Evolutionary conservation across 2,888 invertebrate species (phyloP).

Genomic region (Pristionchus japonicus): DNA sequence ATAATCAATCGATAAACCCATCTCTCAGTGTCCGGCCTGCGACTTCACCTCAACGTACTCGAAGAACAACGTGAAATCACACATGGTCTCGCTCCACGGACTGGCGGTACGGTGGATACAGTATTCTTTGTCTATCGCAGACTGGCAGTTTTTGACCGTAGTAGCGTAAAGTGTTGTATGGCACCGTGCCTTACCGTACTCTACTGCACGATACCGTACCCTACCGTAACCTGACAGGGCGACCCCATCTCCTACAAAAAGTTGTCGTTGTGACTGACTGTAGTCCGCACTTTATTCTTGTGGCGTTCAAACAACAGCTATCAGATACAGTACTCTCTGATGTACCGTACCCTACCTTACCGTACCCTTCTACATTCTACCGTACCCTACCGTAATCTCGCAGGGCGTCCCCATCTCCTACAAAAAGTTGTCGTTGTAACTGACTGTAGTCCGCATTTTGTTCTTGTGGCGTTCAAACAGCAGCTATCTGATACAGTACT

Average conservation of each 20-base stretch:
- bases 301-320: no score
- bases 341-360: no score
- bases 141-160: no score
- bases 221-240: background rate
- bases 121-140: no score
- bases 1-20: background rate
- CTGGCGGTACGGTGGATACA: conserved; percentile 69
- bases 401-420: background rate
- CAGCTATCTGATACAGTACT: no score
- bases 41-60: conserved; percentile 75
- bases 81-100: conserved; percentile 74
- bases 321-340: background rate
- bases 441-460: background rate
- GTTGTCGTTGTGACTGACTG: no score
- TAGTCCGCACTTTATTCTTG: background rate
- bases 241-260: no score
- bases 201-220: conserved; percentile 48
- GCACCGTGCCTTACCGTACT: background rate
- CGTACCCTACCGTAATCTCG: conserved; percentile 39
- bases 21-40: conserved; percentile 68
- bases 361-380: background rate
- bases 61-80: conserved; percentile 74
- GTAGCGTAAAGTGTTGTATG: no score
- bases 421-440: no score
- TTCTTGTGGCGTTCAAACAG: background rate